A percentile compares a stretch with the other conserved stretches of the same genome.
Evolutionary conservation across 2,888 invertebrate genomes (phyloP).

Genomic region (Serrognathus titanus): DNA sequence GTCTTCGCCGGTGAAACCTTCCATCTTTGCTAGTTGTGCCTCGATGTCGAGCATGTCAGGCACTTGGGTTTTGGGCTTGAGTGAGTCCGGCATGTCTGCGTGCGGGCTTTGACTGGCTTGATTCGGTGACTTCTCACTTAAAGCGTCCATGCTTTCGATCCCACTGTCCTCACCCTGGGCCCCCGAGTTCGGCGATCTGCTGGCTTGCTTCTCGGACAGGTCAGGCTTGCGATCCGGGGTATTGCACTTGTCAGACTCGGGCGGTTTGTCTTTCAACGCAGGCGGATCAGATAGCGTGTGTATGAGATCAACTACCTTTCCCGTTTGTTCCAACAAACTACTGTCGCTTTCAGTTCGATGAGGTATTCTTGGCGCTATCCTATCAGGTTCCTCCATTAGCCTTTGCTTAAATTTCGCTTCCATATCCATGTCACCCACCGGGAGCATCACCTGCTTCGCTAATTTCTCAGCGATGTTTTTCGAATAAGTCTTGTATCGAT

Average conservation of each 20-base stretch:
- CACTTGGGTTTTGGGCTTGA: conserved; percentile 44
- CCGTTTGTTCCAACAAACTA: conserved; percentile 23
- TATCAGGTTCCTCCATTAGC: conserved; percentile 50
- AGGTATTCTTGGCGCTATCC: conserved; percentile 37
- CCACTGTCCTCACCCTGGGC: conserved; percentile 75
- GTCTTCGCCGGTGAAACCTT: conserved; percentile 47
- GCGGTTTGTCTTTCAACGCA: conserved; percentile 41
- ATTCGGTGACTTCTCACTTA: conserved; percentile 77
- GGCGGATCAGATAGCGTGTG: conserved; percentile 31
- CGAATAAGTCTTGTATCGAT: conserved; percentile 56
- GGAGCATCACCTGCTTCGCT: conserved; percentile 45
- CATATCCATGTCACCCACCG: conserved; percentile 50
- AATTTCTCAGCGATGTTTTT: conserved; percentile 55
- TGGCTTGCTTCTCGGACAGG: conserved; percentile 31
- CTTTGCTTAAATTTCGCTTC: conserved; percentile 61
- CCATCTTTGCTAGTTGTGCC: conserved; percentile 69
- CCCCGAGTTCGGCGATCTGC: conserved; percentile 46
- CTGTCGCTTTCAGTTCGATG: conserved; percentile 36
- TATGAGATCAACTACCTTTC: conserved; percentile 31
- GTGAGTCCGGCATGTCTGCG: conserved; percentile 38
- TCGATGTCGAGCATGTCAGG: conserved; percentile 64
- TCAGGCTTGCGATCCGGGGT: conserved; percentile 41
- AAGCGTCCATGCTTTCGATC: conserved; percentile 89
- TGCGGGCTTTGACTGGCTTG: conserved; percentile 75
- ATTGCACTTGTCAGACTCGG: conserved; percentile 44